Evolutionary conservation across 2,888 invertebrate genomes (phyloP).

Genomic region (Anagyrus pseudococci): DNA sequence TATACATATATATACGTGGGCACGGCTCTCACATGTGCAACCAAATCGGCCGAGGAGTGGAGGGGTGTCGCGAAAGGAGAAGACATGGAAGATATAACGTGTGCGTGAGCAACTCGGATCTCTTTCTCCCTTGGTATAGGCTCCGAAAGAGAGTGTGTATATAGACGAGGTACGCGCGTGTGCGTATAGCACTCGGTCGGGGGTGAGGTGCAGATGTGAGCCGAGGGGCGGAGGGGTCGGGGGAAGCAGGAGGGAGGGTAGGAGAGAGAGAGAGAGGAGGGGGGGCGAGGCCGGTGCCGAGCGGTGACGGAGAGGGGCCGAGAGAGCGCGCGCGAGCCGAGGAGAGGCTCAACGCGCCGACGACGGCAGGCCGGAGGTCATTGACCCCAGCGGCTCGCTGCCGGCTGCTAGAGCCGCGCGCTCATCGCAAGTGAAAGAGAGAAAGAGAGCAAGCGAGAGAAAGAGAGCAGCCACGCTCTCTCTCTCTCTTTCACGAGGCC

Average conservation of each 20-base stretch:
- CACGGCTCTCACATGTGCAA: no score
- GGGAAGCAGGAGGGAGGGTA: neutral
- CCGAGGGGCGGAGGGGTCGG: neutral
- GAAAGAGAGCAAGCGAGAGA: no score
- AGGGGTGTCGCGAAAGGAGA: neutral
- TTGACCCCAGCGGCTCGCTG: slow-evolving; percentile 61
- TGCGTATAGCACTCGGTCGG: no score
- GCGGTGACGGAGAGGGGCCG: slow-evolving; percentile 20
- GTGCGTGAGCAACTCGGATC: no score
- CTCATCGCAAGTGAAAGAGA: no score
- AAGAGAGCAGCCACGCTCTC: no score
- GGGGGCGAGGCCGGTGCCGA: slow-evolving; percentile 14
- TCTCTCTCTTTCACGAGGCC: no score
- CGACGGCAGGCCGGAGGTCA: slow-evolving; percentile 60
- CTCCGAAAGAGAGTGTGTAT: neutral
- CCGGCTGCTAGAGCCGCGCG: slow-evolving; percentile 57
- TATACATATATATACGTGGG: no score
- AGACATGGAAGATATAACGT: neutral
- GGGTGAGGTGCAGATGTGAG: neutral
- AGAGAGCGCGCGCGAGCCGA: slow-evolving; percentile 21
- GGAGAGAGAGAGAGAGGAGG: neutral
- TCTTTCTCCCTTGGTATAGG: no score
- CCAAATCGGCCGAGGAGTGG: no score
- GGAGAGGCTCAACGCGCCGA: slow-evolving; percentile 39
- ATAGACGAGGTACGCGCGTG: neutral